Conservation (phyloP, 2,888 invertebrate species). For the Sialis fuliginosa region DNA sequence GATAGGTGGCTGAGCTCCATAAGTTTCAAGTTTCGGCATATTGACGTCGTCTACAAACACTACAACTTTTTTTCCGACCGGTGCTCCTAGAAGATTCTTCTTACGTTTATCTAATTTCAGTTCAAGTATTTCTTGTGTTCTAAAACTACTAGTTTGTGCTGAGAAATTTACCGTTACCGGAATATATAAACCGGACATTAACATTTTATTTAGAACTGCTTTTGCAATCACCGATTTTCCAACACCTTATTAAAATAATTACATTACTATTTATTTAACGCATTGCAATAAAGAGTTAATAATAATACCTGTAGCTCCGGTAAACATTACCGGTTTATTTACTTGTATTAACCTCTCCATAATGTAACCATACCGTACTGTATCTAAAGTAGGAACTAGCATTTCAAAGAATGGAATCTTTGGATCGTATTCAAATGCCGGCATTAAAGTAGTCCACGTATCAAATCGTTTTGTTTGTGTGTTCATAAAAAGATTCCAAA, state of each 20-base stretch:
- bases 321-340: constrained; percentile 65
- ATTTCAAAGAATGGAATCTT: constrained; percentile 71
- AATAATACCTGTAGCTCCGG: constrained; percentile 61
- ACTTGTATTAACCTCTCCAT: constrained; percentile 55
- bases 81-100: constrained; percentile 63
- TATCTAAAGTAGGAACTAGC: constrained; percentile 80
- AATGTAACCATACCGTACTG: constrained; percentile 68
- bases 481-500: constrained; percentile 67
- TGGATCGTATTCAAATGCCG: constrained; percentile 50
- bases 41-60: constrained; percentile 85
- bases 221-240: constrained; percentile 79
- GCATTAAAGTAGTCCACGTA: constrained; percentile 62
- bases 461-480: constrained; percentile 50
- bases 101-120: constrained; percentile 68
- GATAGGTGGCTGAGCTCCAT: constrained; percentile 83
- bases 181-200: constrained; percentile 39
- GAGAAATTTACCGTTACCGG: constrained; percentile 76
- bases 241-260: constrained; percentile 37
- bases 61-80: constrained; percentile 62
- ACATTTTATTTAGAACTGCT: constrained; percentile 47
- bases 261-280: neutral
- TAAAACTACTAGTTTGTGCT: constrained; percentile 71
- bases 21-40: constrained; percentile 74
- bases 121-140: constrained; percentile 78
- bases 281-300: neutral